Base-by-base conservation (phyloP, 1,140 invertebrate species). In the Philaenus spumarius region DNA sequence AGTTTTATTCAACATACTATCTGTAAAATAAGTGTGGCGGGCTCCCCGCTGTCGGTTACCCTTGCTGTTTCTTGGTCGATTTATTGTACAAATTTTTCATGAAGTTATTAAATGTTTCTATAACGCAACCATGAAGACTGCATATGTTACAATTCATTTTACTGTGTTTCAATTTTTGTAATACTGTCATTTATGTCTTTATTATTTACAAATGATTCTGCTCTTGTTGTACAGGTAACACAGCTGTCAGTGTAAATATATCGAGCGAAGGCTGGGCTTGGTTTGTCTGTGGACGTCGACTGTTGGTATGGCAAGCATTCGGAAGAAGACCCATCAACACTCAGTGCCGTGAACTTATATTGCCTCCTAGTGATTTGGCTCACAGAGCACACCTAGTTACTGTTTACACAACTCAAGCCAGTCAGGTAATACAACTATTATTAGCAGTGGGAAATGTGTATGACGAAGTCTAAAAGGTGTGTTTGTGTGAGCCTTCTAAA, bases 321-420 rank as follows among this genome's bases (percentile, higher is more conserved):
- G 71, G 74, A 24, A 64, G 70, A 0, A 59, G 62, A 22, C 61
- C 68, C 26, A 72, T 72, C 59, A 75, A 73, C 20, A 79, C 73
- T 7, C 78, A 81, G 64, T 92, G 88, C 70, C 80, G 86, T 60
- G 93, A 97, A 70, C 73, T 97, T 2, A 85, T 85, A 2, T 71
- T 97, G 14, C 93, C 93, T 1, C 89, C 93, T 47, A 95, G 91
- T 70, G 93, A 96, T 72, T 75, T 97, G 14, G 88, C 89, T 1
- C 93, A 97, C 71, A 86, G 87, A 71, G 91, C 93, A n/a, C 85
- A 91, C 57, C 79, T 95, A 23, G 87, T 96, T 5, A 82, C 83
- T 61, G 81, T 96, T 6, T 90, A 92, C 69, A 76, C 84, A 43
- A 76, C 79, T 3, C 74, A 79, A 59, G 82, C 83, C 12, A 80